A percentile compares a stretch with the other conserved stretches of the same genome.
These are phyloP conservation scores for Pheosia gnoma DNA, from an alignment of 2,888 invertebrate genomes.

Conservation along the genomic window DNA sequence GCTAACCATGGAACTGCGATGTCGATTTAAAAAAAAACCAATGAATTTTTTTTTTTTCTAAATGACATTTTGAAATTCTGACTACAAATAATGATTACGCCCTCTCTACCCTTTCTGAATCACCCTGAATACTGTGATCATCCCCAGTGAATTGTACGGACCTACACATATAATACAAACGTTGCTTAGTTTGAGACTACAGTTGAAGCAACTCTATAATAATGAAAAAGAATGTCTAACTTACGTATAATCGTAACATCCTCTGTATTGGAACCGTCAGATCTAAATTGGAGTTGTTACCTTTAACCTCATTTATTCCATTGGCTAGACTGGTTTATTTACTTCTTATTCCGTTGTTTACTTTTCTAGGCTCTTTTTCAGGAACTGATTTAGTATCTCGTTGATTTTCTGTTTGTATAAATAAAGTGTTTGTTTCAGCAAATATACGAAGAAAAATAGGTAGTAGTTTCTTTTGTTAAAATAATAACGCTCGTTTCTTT, in stretches of 20 bases:
- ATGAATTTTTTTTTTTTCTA: no score
- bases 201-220: constrained; percentile 17
- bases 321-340: constrained; percentile 2
- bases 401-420: neutral
- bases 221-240: constrained; percentile 20
- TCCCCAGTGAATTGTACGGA: no score
- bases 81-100: no score
- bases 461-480: no score
- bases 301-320: constrained; percentile 8
- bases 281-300: constrained; percentile 6
- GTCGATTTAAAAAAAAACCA: no score
- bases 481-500: no score
- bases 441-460: neutral
- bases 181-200: constrained; percentile 4
- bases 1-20: no score
- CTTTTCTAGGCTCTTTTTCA: neutral
- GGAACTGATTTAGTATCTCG: neutral
- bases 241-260: constrained; percentile 10
- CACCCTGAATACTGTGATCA: no score
- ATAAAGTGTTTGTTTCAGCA: neutral
- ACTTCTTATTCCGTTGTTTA: neutral
- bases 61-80: no score
- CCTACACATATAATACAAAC: neutral
- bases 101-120: no score
- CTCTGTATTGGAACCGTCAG: constrained; percentile 24